phyloP scores from a whole-genome alignment of 2,113 vertebrate genomes.

The Glareola pratincola region DNA sequence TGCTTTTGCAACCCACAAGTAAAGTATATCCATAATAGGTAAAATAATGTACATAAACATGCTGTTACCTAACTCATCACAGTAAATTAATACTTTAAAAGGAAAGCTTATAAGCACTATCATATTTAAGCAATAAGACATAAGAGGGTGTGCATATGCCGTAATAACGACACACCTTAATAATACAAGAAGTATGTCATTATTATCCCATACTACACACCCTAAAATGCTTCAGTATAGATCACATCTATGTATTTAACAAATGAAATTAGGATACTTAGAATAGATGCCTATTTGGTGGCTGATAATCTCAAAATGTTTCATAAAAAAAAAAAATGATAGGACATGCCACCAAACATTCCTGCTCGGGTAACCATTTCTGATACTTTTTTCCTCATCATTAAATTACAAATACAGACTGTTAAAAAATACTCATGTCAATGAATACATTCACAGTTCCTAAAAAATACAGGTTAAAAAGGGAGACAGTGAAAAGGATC shows the following conservation, averaged over 20 bases:
- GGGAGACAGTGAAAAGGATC: not conserved
- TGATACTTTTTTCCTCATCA: not conserved
- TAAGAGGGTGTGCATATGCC: conserved; percentile 44
- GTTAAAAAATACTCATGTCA: not conserved
- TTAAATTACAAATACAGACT: not conserved
- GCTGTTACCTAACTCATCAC: not conserved
- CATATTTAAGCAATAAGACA: conserved; percentile 48
- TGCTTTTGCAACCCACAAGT: not conserved
- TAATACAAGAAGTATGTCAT: conserved; percentile 42
- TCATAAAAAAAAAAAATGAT: not conserved
- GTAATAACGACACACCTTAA: conserved; percentile 56
- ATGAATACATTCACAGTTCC: not conserved
- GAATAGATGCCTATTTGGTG: not conserved
- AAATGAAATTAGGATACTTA: not conserved
- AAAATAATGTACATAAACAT: conserved; percentile 4
- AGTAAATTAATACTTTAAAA: conserved; percentile 49
- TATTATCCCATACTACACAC: conserved; percentile 42
- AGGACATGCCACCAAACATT: not conserved
- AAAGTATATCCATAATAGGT: conserved; percentile 38
- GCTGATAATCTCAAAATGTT: not conserved
- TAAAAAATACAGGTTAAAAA: not conserved
- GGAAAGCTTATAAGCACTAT: conserved; percentile 25
- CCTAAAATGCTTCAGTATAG: conserved; percentile 28
- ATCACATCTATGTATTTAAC: conserved; percentile 16
- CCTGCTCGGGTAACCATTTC: not conserved